Percentiles rank a stretch among this genome's conserved stretches.
Conservation (phyloP, 2,888 invertebrate genomes). For the Penaeus monodon region DNA sequence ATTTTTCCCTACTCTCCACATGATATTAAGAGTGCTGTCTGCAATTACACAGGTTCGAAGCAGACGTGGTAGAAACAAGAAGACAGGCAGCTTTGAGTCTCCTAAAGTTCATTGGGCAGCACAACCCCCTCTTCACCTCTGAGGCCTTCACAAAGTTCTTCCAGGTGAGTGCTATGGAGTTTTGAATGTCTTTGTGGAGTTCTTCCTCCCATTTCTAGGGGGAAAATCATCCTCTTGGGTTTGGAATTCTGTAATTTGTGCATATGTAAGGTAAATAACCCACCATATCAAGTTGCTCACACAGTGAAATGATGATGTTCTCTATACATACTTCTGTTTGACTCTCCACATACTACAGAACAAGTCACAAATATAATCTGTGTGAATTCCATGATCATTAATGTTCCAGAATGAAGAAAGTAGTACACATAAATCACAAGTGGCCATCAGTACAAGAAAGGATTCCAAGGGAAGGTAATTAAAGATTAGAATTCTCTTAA, state of each 20-base stretch:
- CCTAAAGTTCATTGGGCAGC: conserved; percentile 43
- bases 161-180: conserved; percentile 22
- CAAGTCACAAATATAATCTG: neutral
- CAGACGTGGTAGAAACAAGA: conserved; percentile 46
- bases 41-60: conserved; percentile 34
- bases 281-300: too few species aligned
- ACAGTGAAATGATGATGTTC: neutral
- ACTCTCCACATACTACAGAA: neutral
- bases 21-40: neutral
- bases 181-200: neutral
- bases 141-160: conserved; percentile 48
- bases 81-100: conserved; percentile 39
- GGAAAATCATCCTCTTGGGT: too few species aligned
- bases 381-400: neutral
- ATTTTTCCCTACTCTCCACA: neutral
- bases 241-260: too few species aligned
- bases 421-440: neutral
- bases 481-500: neutral
- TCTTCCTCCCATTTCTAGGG: too few species aligned
- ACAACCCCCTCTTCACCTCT: conserved; percentile 44
- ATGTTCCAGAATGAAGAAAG: conserved; percentile 40
- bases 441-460: conserved; percentile 17
- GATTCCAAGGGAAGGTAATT: conserved; percentile 47
- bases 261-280: too few species aligned
- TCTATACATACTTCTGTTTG: neutral